A percentile compares a stretch with the other conserved stretches of the same genome.
Evolutionary conservation across 1,140 invertebrate species (phyloP).

Genomic region (Parapsyche elsis): DNA sequence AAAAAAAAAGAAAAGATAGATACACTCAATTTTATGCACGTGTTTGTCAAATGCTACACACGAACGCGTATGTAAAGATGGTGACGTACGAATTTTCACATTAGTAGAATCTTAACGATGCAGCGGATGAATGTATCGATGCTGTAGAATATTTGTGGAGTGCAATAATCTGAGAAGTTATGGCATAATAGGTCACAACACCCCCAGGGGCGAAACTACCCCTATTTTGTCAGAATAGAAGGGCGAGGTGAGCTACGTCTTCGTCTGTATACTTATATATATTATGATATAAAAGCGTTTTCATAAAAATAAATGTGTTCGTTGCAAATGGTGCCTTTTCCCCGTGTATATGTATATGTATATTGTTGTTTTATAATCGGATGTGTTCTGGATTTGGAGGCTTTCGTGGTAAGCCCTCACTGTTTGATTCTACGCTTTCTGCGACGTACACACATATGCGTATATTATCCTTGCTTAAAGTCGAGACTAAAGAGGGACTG

Average conservation of each 20-base stretch:
- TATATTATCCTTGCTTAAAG: not conserved
- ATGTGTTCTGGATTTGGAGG: conserved; percentile 48
- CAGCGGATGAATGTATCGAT: not conserved
- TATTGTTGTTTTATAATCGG: conserved; percentile 48
- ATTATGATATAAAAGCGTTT: too few relatives aligned
- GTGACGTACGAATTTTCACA: not conserved
- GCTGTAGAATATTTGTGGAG: not conserved
- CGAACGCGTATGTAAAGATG: not conserved
- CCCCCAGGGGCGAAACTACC: not conserved
- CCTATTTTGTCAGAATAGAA: not conserved
- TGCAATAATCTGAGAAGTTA: not conserved
- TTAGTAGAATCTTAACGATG: not conserved
- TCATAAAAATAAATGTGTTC: too few relatives aligned
- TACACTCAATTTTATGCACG: not conserved
- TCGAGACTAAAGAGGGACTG: not conserved
- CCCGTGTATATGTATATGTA: not conserved
- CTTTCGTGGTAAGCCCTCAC: conserved; percentile 35
- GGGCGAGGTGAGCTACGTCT: not conserved
- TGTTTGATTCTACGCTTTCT: conserved; percentile 1
- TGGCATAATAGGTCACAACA: conserved; percentile 17
- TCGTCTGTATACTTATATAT: too few relatives aligned
- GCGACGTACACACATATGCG: not conserved
- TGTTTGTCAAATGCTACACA: conserved; percentile 5
- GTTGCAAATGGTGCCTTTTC: not conserved
- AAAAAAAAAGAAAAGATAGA: conserved; percentile 23